Conservation (phyloP, 1,140 invertebrate species). For the Lepidurus arcticus region DNA sequence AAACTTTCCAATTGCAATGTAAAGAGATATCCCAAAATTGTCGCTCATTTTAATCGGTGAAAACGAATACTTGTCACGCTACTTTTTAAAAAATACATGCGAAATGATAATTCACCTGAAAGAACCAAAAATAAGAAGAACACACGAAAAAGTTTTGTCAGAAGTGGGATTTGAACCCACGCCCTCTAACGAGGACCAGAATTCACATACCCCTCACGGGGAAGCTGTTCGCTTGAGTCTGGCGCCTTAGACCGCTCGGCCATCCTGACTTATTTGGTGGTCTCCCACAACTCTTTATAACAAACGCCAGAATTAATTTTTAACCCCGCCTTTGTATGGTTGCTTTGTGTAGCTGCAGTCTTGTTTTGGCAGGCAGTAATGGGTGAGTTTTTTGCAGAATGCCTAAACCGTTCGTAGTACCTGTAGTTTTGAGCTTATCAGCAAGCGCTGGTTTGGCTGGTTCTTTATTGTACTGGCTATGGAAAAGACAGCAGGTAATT, state of each 20-base stretch:
- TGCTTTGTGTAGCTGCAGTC: background rate
- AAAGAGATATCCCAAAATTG: too few relatives aligned
- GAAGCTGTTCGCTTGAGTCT: conserved; percentile 39
- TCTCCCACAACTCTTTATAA: background rate
- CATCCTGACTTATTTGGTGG: background rate
- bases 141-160: background rate
- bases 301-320: background rate
- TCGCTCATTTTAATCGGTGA: too few relatives aligned
- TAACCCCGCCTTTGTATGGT: background rate
- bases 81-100: too few relatives aligned
- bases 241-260: conserved; percentile 12
- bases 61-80: too few relatives aligned
- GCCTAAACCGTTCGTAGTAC: background rate
- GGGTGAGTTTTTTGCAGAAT: background rate
- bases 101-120: background rate
- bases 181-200: conserved; percentile 16
- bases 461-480: background rate
- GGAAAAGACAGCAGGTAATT: background rate
- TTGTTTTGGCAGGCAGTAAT: background rate
- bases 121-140: background rate
- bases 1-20: too few relatives aligned
- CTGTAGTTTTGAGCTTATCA: background rate
- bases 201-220: background rate
- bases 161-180: conserved; percentile 14
- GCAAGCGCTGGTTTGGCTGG: background rate